These are phyloP conservation scores for Gonatopus flavifemur DNA, from an alignment of 1,140 invertebrate genomes.

Conservation along the genomic window DNA sequence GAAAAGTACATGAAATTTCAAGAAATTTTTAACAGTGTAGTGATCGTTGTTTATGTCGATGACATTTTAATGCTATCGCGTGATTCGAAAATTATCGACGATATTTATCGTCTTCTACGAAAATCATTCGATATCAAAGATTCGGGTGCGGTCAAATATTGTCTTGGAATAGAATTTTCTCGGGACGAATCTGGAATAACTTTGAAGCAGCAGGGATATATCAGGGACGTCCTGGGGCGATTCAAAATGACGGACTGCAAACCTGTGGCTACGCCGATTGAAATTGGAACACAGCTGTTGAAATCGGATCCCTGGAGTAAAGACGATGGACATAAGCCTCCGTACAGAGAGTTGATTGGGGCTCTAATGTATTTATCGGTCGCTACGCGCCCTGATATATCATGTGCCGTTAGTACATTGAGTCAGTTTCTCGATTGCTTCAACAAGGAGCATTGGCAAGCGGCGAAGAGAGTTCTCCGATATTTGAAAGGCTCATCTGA, in stretches of 20 bases:
- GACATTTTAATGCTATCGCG: constrained; percentile 33
- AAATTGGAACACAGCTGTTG: neutral
- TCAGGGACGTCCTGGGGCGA: neutral
- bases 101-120: constrained; percentile 16
- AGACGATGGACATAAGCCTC: neutral
- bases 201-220: constrained; percentile 11
- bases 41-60: constrained; percentile 36
- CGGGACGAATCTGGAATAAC: neutral
- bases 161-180: constrained; percentile 9
- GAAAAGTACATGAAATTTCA: too few relatives aligned
- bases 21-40: too few relatives aligned
- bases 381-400: constrained; percentile 33
- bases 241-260: constrained; percentile 12
- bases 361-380: constrained; percentile 36
- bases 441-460: constrained; percentile 19
- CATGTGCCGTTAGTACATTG: constrained; percentile 25
- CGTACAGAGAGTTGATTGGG: constrained; percentile 28
- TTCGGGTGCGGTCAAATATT: constrained; percentile 3
- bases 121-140: constrained; percentile 13
- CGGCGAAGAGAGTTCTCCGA: constrained; percentile 31
- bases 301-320: neutral
- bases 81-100: constrained; percentile 9
- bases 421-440: constrained; percentile 28
- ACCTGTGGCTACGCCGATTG: neutral
- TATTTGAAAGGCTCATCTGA: constrained; percentile 33